Conservation (phyloP, 2,888 invertebrate genomes). For the Dusona sp. region DNA sequence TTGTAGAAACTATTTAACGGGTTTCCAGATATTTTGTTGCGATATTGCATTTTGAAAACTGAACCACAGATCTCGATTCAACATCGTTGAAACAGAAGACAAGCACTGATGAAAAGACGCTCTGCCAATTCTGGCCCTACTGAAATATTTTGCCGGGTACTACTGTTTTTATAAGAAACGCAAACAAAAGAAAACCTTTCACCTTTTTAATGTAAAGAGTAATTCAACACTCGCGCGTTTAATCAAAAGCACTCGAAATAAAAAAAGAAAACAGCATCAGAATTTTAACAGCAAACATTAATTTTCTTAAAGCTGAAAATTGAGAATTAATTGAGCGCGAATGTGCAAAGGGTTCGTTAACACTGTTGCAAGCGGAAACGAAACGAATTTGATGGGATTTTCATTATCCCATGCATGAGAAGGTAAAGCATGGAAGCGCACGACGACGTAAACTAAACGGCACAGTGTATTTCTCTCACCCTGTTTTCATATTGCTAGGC, state of each 20-base stretch:
- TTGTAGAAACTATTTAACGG: too few relatives aligned
- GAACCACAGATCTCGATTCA: too few relatives aligned
- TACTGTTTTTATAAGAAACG: too few relatives aligned
- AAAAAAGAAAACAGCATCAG: not conserved
- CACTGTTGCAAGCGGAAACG: not conserved
- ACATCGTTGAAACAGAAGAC: too few relatives aligned
- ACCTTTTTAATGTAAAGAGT: not conserved
- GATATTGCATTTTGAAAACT: too few relatives aligned
- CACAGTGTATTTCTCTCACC: slow-evolving; percentile 3
- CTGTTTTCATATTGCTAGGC: not conserved
- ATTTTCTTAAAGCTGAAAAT: not conserved
- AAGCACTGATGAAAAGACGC: too few relatives aligned
- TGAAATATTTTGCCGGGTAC: too few relatives aligned
- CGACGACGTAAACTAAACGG: slow-evolving; percentile 6
- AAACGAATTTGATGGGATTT: slow-evolving; percentile 22
- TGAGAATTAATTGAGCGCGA: not conserved
- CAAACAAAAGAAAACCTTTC: not conserved
- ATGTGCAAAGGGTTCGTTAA: not conserved
- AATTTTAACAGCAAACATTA: not conserved
- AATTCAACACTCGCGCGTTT: not conserved
- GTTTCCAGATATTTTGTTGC: too few relatives aligned
- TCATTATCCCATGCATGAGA: slow-evolving; percentile 13
- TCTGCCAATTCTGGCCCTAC: too few relatives aligned
- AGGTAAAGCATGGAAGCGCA: not conserved
- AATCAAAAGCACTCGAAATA: not conserved